phyloP scores from a whole-genome alignment of 2,797 vertebrate genomes.

The Rhynchotus rufescens region DNA sequence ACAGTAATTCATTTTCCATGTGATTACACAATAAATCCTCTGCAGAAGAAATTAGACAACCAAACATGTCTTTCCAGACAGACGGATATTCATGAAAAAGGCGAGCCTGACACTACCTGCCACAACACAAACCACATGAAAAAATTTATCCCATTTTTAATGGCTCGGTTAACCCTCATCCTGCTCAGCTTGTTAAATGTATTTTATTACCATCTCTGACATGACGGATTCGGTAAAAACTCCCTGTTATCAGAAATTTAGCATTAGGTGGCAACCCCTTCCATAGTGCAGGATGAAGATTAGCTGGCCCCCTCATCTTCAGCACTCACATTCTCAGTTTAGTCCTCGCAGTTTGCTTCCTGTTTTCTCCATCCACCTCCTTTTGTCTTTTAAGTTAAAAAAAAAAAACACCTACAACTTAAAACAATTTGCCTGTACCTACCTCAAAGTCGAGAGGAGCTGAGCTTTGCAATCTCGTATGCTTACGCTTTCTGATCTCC shows the following conservation, averaged over 20 bases:
- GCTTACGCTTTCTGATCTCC: background rate
- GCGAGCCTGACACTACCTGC: background rate
- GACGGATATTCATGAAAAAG: background rate
- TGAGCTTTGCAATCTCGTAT: background rate
- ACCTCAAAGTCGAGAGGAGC: background rate
- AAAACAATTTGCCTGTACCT: background rate
- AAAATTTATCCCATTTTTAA: background rate
- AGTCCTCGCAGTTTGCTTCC: background rate
- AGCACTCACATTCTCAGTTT: accelerated
- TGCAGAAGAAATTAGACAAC: background rate
- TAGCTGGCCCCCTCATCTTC: background rate
- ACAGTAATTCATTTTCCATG: background rate
- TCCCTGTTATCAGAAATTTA: background rate
- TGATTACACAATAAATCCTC: background rate
- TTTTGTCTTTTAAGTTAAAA: background rate
- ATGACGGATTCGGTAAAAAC: constrained; percentile 26
- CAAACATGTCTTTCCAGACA: background rate
- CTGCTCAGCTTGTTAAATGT: constrained; percentile 33
- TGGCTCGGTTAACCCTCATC: constrained; percentile 1
- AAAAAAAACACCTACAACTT: background rate
- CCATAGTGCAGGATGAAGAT: background rate
- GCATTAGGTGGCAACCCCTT: background rate
- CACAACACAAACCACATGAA: background rate
- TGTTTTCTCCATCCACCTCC: background rate
- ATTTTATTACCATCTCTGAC: constrained; percentile 15